phyloP scores from a whole-genome alignment of 2,888 invertebrate species.

The Dorcus parallelipipedus region DNA sequence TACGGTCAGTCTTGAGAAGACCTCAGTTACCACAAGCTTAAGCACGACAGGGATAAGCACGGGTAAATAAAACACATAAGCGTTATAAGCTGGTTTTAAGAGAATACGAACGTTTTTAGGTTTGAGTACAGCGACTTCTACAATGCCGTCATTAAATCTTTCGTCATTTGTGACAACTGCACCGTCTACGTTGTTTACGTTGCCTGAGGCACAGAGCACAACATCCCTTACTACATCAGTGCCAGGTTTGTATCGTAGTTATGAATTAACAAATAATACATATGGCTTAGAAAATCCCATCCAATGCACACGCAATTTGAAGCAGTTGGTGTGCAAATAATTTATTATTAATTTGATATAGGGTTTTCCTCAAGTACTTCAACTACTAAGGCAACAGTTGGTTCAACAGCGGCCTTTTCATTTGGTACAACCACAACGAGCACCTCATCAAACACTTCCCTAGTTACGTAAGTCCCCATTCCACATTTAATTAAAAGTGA shows the following conservation, averaged over 20 bases:
- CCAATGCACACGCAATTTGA: too few relatives aligned
- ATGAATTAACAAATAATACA: background rate
- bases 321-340: background rate
- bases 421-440: background rate
- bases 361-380: slow-evolving; percentile 6
- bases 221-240: slow-evolving; percentile 23
- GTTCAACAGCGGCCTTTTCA: slow-evolving; percentile 6
- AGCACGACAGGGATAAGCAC: slow-evolving; percentile 8
- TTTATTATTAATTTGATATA: background rate
- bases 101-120: slow-evolving; percentile 5
- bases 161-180: slow-evolving; percentile 2
- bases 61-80: slow-evolving; percentile 10
- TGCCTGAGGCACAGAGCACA: slow-evolving; percentile 19
- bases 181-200: slow-evolving; percentile 3
- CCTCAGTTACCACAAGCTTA: slow-evolving; percentile 9
- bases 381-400: background rate
- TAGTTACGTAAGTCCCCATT: background rate
- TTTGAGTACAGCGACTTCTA: slow-evolving; percentile 1
- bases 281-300: too few relatives aligned
- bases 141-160: background rate
- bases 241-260: slow-evolving; percentile 19
- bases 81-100: slow-evolving; percentile 24
- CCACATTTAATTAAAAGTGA: too few relatives aligned
- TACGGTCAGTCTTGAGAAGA: background rate
- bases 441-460: background rate